Base-by-base conservation (phyloP, 2,113 vertebrate species). In the Sander lucioperca region DNA sequence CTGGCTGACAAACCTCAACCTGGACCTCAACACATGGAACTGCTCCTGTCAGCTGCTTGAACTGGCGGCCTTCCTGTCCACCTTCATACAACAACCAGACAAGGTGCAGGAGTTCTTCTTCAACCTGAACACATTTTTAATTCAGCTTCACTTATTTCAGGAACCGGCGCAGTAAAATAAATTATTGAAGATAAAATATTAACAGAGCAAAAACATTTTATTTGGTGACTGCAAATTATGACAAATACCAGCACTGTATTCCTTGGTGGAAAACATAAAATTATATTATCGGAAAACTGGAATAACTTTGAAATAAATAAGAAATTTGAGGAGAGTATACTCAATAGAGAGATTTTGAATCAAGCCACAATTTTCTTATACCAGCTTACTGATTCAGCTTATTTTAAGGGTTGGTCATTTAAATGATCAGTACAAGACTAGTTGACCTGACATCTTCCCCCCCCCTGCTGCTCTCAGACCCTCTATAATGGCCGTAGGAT, bases 21-120 rank as follows among this genome's bases (percentile, higher is more conserved):
- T 97, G 77, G 94, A 95, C 48, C 89, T 93, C 25, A 96, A 96
- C 82, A 89, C 67, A 3, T 96, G 96, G 96, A 95, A 93, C 85
- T 97, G 97, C 76, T 94, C 93, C 14, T 97, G 96, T 66, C 92
- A 95, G 66, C 93, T 96, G 53, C 74, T 93, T 68, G 93, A 93
- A 0, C 86, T 96, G 15, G 90, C 92, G 0, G 25, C 25, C 3
- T 95, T 97, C 83, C 92, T 96, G 79, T 93, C 93, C 59, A 93
- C 77, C 75, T 97, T 93, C 48, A 64, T 93, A 2, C 93, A 93
- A 81, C 91, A 93, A 58, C 93, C 95, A 2, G 91, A 90, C 68
- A 93, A 81, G 81, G 93, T 80, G 21, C 30, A 68, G 0, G 5
- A 74, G 15, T 8, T n/a, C 47, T 12, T 27, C 19, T 2, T 36